Evolutionary conservation across 2,113 vertebrate genomes (phyloP).

Genomic region (Menura novaehollandiae): DNA sequence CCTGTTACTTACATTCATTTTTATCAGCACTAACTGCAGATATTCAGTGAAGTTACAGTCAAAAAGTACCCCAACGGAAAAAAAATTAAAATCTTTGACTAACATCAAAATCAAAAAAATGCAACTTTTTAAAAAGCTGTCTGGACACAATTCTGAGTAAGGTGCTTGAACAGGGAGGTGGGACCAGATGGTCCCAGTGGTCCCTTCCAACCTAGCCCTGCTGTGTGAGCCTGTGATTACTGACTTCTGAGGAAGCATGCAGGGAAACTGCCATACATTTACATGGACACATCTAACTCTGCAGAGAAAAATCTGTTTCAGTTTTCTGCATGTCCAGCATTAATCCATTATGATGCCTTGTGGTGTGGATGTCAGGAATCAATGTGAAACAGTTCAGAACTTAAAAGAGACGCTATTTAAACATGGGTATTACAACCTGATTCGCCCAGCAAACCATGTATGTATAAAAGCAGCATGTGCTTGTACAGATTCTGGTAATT

Average conservation of each 20-base stretch:
- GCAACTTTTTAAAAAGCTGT: neutral
- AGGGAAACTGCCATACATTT: neutral
- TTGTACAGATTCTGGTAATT: constrained; percentile 5
- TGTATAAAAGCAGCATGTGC: neutral
- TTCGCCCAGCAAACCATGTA: neutral
- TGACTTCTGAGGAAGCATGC: neutral
- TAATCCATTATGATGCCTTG: neutral
- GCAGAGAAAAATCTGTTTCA: neutral
- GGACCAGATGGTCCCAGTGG: neutral
- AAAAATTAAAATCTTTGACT: neutral
- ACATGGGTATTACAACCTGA: neutral
- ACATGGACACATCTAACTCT: neutral
- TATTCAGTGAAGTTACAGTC: neutral
- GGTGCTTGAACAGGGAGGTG: neutral
- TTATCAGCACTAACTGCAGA: neutral
- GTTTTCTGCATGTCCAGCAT: neutral
- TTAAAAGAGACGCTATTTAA: neutral
- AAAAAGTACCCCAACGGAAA: neutral
- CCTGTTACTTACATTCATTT: neutral
- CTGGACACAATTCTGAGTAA: neutral
- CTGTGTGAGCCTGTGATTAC: neutral
- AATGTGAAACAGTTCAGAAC: neutral
- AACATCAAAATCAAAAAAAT: neutral
- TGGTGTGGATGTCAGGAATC: neutral
- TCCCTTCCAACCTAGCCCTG: neutral